Conservation (phyloP, 2,888 invertebrate genomes). For the Diploptera punctata region DNA sequence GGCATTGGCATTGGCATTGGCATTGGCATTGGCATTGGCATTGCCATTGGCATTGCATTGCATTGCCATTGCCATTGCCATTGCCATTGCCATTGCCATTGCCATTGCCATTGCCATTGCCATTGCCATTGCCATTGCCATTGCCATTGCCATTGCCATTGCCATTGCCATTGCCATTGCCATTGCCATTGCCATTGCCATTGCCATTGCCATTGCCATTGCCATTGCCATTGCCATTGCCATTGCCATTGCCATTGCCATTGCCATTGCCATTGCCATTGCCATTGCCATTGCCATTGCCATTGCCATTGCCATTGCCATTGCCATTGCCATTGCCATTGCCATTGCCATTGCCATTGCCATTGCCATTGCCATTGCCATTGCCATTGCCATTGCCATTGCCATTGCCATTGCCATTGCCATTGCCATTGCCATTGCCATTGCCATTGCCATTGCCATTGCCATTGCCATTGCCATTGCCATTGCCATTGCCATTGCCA, state of each 20-base stretch:
- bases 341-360: conserved; percentile 50
- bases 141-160: conserved; percentile 38
- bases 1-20: conserved; percentile 50
- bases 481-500: conserved; percentile 50
- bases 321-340: conserved; percentile 39
- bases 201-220: conserved; percentile 34
- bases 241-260: conserved; percentile 32
- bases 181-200: conserved; percentile 35
- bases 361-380: conserved; percentile 42
- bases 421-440: conserved; percentile 44
- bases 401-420: conserved; percentile 43
- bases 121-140: conserved; percentile 30
- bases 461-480: conserved; percentile 42
- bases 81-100: conserved; percentile 50
- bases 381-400: conserved; percentile 50
- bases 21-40: conserved; percentile 35
- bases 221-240: conserved; percentile 38
- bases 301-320: neutral
- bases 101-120: conserved; percentile 32
- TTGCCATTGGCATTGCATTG: too few relatives aligned
- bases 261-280: conserved; percentile 34
- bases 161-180: conserved; percentile 37
- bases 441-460: conserved; percentile 49
- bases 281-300: conserved; percentile 36
- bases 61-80: conserved; percentile 39